phyloP scores from a whole-genome alignment of 2,113 vertebrate genomes.

The Vireo altiloquus region DNA sequence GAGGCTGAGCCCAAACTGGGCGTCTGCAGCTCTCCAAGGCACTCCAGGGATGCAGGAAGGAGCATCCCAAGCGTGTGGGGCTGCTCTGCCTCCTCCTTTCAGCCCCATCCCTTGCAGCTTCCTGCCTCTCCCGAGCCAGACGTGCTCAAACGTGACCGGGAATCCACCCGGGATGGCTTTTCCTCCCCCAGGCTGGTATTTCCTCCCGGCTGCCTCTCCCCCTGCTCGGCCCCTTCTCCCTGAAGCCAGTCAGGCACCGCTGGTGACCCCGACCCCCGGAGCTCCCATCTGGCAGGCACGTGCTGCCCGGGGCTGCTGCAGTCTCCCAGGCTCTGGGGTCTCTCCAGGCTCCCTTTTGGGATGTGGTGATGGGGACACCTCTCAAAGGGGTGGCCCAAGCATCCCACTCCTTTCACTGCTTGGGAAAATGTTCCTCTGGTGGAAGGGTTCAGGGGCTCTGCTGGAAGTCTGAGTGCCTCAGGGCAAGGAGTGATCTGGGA shows the following conservation, averaged over 20 bases:
- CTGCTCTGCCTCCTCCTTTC: background rate
- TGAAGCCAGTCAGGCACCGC: background rate
- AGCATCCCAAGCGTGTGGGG: background rate
- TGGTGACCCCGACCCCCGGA: background rate
- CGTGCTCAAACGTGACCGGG: background rate
- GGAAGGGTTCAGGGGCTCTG: background rate
- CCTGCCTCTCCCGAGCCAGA: background rate
- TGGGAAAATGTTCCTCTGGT: background rate
- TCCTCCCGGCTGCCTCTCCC: background rate
- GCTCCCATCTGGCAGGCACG: conserved; percentile 33
- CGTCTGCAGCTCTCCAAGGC: rapidly evolving
- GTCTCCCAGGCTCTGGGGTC: background rate
- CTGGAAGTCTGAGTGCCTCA: background rate
- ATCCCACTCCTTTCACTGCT: background rate
- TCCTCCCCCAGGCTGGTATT: conserved; percentile 9
- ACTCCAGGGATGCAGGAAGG: background rate
- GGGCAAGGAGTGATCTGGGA: background rate
- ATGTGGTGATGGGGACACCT: background rate
- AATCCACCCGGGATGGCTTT: background rate
- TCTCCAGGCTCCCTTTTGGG: background rate
- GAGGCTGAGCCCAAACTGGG: background rate
- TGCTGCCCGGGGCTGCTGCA: background rate
- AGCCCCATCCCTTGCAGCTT: background rate
- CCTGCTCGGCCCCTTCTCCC: background rate
- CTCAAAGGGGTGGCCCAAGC: background rate